phyloP scores from a whole-genome alignment of 2,888 invertebrate genomes.

The Drosophila testacea region DNA sequence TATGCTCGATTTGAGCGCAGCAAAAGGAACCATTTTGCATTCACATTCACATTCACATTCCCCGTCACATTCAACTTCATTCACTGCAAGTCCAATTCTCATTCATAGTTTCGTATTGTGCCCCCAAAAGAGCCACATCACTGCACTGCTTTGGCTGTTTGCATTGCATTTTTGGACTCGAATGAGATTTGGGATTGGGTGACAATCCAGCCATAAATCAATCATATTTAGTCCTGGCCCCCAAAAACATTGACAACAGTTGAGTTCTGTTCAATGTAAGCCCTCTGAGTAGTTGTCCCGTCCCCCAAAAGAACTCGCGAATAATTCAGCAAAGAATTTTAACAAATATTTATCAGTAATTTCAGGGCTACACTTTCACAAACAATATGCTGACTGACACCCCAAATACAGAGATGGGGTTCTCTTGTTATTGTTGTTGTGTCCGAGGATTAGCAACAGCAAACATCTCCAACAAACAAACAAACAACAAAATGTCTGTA shows the following conservation, averaged over 20 bases:
- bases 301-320: conserved; percentile 35
- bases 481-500: conserved; percentile 62
- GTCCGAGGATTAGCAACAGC: conserved; percentile 65
- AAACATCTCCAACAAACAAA: conserved; percentile 51
- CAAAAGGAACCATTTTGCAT: conserved; percentile 48
- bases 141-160: conserved; percentile 52
- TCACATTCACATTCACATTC: conserved; percentile 1
- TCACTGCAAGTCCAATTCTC: conserved; percentile 29
- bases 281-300: conserved; percentile 1
- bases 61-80: conserved; percentile 2
- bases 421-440: conserved; percentile 11
- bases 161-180: conserved; percentile 49
- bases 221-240: conserved; percentile 63
- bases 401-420: conserved; percentile 11
- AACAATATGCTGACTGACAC: conserved; percentile 64
- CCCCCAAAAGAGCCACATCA: conserved; percentile 33
- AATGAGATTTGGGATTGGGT: conserved; percentile 29
- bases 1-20: conserved; percentile 50
- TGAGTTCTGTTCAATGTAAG: conserved; percentile 23
- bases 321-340: conserved; percentile 65
- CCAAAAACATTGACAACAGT: conserved; percentile 26
- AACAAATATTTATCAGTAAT: conserved; percentile 78
- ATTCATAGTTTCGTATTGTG: conserved; percentile 34
- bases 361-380: conserved; percentile 54
- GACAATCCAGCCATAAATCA: conserved; percentile 64